A percentile compares a stretch with the other conserved stretches of the same genome.
Evolutionary conservation across 2,113 vertebrate species (phyloP).

Genomic region (Atractosteus spatula): DNA sequence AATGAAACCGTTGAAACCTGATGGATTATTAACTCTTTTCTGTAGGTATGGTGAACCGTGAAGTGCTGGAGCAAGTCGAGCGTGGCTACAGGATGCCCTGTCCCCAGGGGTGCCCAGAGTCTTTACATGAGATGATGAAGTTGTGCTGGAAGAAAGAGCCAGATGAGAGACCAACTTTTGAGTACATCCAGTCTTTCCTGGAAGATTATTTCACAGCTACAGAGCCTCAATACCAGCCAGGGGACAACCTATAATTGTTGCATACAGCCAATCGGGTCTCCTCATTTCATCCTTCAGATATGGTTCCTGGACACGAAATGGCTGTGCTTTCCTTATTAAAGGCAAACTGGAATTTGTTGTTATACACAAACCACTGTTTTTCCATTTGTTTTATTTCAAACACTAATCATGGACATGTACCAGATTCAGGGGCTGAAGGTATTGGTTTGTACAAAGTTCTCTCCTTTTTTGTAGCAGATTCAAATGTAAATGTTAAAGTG

Average conservation of each 20-base stretch:
- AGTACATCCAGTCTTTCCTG: conserved; percentile 93
- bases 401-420: conserved; percentile 31
- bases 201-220: conserved; percentile 97
- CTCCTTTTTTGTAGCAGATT: conserved; percentile 1
- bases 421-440: conserved; percentile 38
- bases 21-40: not conserved
- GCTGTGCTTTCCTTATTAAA: conserved; percentile 57
- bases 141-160: conserved; percentile 94
- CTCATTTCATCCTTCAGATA: conserved; percentile 60
- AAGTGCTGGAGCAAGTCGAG: conserved; percentile 93
- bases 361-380: conserved; percentile 70
- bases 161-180: conserved; percentile 93
- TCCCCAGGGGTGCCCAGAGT: conserved; percentile 90
- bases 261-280: conserved; percentile 57
- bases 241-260: conserved; percentile 87
- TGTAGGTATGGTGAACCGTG: conserved; percentile 91
- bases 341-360: conserved; percentile 76
- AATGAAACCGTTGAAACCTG: not conserved
- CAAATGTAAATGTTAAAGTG: conserved; percentile 23
- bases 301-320: conserved; percentile 51
- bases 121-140: conserved; percentile 93
- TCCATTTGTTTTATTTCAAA: conserved; percentile 15
- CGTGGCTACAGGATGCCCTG: conserved; percentile 93
- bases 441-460: conserved; percentile 30
- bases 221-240: conserved; percentile 95